Percentiles rank a stretch among this genome's conserved stretches.
These are phyloP conservation scores for Parauchenoglanis punctatus DNA, from an alignment of 2,797 vertebrate species.

Conservation along the genomic window DNA sequence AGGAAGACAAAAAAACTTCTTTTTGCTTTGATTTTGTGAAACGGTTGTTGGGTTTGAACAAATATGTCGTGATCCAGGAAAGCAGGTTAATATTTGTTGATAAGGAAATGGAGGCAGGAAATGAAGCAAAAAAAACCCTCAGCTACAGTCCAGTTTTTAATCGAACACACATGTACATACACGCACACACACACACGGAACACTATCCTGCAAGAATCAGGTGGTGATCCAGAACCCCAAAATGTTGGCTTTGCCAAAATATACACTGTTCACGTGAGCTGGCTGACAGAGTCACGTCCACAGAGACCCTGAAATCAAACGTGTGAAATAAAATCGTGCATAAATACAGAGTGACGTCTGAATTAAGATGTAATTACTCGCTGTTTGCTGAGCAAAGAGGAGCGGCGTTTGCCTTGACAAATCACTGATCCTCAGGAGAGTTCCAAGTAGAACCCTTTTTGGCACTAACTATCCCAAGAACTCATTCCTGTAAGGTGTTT, in stretches of 20 bases:
- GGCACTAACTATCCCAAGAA: neutral
- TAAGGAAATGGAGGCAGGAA: slow-evolving; percentile 21
- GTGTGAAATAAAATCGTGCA: slow-evolving; percentile 60
- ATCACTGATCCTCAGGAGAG: slow-evolving; percentile 54
- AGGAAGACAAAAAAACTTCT: slow-evolving; percentile 1
- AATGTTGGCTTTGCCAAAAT: neutral
- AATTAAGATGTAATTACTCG: slow-evolving; percentile 68
- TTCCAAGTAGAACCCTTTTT: neutral
- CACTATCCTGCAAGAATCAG: neutral
- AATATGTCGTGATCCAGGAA: slow-evolving; percentile 20
- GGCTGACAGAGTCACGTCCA: slow-evolving; percentile 20
- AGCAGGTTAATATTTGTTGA: slow-evolving; percentile 34
- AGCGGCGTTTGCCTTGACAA: slow-evolving; percentile 64
- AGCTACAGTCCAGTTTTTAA: slow-evolving; percentile 55
- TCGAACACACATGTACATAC: slow-evolving; percentile 9
- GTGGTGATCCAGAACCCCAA: neutral
- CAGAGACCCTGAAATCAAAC: slow-evolving; percentile 54
- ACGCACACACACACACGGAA: neutral
- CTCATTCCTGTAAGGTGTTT: neutral
- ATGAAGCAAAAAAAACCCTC: slow-evolving; percentile 36
- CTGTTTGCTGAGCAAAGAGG: slow-evolving; percentile 61
- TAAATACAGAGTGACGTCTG: slow-evolving; percentile 60
- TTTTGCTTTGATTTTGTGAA: slow-evolving; percentile 20
- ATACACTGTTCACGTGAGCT: neutral
- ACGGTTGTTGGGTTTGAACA: slow-evolving; percentile 1